Evolutionary conservation across 2,797 vertebrate genomes (phyloP).

Genomic region (Glossophaga mutica): DNA sequence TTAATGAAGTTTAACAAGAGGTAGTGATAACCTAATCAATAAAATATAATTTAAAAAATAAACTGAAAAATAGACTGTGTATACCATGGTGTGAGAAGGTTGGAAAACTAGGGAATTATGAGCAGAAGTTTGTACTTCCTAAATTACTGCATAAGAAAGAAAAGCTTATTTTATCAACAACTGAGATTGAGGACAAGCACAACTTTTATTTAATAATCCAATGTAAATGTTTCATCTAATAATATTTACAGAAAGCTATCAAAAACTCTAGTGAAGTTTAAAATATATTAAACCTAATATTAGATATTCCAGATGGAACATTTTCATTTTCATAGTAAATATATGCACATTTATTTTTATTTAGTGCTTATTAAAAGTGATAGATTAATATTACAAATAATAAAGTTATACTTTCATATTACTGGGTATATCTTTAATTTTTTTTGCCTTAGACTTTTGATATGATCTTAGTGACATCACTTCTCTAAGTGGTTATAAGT

Average conservation of each 20-base stretch:
- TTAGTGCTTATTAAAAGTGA: constrained; percentile 11
- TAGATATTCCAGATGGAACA: neutral
- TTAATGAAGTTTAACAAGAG: neutral
- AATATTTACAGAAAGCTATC: neutral
- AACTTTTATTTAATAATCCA: constrained; percentile 15
- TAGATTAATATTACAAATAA: neutral
- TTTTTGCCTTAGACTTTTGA: neutral
- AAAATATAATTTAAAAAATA: too few species aligned
- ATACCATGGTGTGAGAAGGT: neutral
- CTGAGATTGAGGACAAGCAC: neutral
- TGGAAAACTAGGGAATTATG: neutral
- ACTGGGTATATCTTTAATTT: neutral
- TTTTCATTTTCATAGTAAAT: constrained; percentile 18
- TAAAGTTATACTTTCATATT: constrained; percentile 4
- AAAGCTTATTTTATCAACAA: neutral
- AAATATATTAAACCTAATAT: constrained; percentile 44
- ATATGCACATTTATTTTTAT: neutral
- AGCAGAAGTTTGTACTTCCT: neutral
- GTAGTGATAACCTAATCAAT: neutral
- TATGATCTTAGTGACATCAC: neutral
- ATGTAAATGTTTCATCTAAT: neutral
- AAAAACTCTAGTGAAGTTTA: neutral
- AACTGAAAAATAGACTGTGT: neutral
- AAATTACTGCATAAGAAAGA: neutral
- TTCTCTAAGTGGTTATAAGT: neutral